These are phyloP conservation scores for Hydractinia echinata DNA, from an alignment of 30 jellyfish, hydroid and myxozoan genomes.

Conservation along the genomic window DNA sequence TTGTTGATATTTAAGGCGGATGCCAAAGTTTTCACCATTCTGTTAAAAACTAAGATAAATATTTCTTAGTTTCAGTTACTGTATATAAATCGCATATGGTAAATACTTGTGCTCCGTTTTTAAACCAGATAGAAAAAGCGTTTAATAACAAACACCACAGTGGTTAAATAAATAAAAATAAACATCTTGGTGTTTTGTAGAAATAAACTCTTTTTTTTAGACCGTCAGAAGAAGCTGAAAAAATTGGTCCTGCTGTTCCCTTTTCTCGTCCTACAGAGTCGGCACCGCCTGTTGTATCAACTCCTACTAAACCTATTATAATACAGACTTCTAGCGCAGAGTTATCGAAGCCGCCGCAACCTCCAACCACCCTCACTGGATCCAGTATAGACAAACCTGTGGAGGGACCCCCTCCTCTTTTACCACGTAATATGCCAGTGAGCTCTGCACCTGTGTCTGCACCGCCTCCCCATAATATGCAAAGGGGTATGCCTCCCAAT, in stretches of 20 bases:
- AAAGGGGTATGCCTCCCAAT: slow-evolving; percentile 12
- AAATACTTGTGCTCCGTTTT: no score
- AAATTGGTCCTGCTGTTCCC: slow-evolving; percentile 82
- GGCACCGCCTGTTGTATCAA: slow-evolving; percentile 50
- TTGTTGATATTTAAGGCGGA: no score
- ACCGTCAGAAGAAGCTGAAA: slow-evolving; percentile 79
- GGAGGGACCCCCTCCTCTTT: slow-evolving; percentile 58
- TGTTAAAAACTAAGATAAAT: no score
- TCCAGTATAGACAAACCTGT: slow-evolving; percentile 49
- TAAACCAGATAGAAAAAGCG: no score
- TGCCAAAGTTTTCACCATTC: no score
- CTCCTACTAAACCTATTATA: not conserved
- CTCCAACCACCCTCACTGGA: slow-evolving; percentile 53
- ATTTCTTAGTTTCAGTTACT: no score
- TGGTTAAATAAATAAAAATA: no score
- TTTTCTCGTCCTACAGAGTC: slow-evolving; percentile 49
- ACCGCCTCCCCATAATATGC: slow-evolving; percentile 27
- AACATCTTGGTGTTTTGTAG: no score
- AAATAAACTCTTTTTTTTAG: slow-evolving; percentile 26
- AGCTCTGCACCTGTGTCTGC: slow-evolving; percentile 36
- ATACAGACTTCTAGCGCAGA: not conserved
- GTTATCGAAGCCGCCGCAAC: slow-evolving; percentile 23
- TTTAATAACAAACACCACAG: no score
- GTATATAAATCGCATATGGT: no score
- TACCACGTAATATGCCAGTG: slow-evolving; percentile 70